A percentile compares a stretch with the other conserved stretches of the same genome.
Conservation (phyloP, 2,888 invertebrate species). For the Rotaria socialis region DNA sequence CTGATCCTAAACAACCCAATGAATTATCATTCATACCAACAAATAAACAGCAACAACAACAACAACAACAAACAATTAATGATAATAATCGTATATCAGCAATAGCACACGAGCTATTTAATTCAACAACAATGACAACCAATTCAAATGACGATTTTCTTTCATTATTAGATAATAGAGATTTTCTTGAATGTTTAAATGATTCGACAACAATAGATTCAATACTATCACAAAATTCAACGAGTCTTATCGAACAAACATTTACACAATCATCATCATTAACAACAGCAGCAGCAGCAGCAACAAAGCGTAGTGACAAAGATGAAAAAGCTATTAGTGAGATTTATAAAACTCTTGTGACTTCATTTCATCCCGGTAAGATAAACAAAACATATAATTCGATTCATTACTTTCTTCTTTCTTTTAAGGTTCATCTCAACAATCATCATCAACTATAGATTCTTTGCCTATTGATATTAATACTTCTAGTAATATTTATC, state of each 20-base stretch:
- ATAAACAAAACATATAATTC: background rate
- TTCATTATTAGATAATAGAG: conserved; percentile 11
- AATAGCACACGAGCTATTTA: background rate
- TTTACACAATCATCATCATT: background rate
- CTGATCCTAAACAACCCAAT: background rate
- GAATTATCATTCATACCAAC: background rate
- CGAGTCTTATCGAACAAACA: background rate
- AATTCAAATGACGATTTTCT: conserved; percentile 25
- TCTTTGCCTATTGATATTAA: background rate
- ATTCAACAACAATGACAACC: background rate
- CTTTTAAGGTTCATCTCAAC: background rate
- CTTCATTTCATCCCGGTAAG: background rate
- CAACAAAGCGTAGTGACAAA: background rate
- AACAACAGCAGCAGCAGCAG: background rate
- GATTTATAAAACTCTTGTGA: background rate
- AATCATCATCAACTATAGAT: background rate
- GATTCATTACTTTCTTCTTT: background rate
- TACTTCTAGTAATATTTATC: background rate
- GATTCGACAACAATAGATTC: conserved; percentile 10
- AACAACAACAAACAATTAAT: background rate
- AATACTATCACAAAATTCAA: conserved; percentile 5
- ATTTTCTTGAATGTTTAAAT: conserved; percentile 24
- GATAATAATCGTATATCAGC: conserved; percentile 15
- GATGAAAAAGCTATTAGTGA: conserved; percentile 23
- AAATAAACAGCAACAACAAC: background rate